Conservation (phyloP, 2,888 invertebrate genomes). For the Anodontia alba region DNA sequence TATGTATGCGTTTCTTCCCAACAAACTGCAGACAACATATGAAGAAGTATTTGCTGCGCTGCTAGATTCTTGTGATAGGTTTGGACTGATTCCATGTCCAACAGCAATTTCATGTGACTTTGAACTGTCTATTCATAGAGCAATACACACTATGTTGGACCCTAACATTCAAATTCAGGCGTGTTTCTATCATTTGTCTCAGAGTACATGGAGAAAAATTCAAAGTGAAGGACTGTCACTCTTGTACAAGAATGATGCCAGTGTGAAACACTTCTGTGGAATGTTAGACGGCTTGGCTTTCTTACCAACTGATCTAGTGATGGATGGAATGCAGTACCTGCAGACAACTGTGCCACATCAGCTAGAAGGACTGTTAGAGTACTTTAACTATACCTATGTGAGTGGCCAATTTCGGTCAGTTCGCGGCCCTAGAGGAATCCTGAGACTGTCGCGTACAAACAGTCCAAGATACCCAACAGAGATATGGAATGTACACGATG, state of each 20-base stretch:
- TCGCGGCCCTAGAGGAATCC: background rate
- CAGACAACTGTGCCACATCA: background rate
- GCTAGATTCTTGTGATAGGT: too few relatives aligned
- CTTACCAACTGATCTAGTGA: conserved; percentile 5
- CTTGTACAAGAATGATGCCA: background rate
- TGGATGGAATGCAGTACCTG: background rate
- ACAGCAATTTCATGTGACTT: too few relatives aligned
- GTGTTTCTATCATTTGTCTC: conserved; percentile 12
- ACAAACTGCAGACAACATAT: too few relatives aligned
- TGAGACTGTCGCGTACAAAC: background rate
- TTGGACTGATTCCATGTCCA: too few relatives aligned
- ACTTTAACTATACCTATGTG: conserved; percentile 5
- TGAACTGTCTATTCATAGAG: too few relatives aligned
- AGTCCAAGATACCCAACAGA: background rate
- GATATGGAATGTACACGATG: conserved; percentile 10
- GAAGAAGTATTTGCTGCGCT: too few relatives aligned
- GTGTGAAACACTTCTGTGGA: conserved; percentile 14
- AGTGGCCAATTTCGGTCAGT: background rate
- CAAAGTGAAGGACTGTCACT: background rate
- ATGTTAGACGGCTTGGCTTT: conserved; percentile 14
- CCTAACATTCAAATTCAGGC: too few relatives aligned
- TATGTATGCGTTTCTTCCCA: conserved; percentile 20
- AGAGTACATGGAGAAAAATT: conserved; percentile 19
- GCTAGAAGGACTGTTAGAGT: background rate
- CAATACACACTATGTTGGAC: too few relatives aligned